These are phyloP conservation scores for Chitala chitala DNA, from an alignment of 2,113 vertebrate species.

Conservation along the genomic window DNA sequence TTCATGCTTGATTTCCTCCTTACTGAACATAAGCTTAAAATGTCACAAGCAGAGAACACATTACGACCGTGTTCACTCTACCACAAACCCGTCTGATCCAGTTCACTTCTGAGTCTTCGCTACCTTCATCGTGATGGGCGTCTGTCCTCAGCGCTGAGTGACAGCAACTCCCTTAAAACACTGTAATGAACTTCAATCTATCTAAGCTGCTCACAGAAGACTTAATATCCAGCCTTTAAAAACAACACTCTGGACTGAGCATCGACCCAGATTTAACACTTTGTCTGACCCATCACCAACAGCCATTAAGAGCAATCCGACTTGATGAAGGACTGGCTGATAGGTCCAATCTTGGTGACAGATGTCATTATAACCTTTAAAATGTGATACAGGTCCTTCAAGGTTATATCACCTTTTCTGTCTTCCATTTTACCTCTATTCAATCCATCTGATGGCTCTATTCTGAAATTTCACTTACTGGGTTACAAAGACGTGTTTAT, in stretches of 20 bases:
- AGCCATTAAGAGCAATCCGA: conserved; percentile 62
- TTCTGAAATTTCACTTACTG: conserved; percentile 37
- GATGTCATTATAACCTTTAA: conserved; percentile 67
- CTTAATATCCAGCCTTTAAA: conserved; percentile 27
- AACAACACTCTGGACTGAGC: conserved; percentile 45
- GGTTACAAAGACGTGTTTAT: conserved; percentile 24
- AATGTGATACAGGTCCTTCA: conserved; percentile 64
- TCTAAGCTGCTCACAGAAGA: conserved; percentile 25
- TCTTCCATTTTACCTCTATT: conserved; percentile 42
- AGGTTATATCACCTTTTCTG: conserved; percentile 61
- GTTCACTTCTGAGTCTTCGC: too few species aligned
- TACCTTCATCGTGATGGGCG: not conserved
- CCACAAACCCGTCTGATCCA: too few species aligned
- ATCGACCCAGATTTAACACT: conserved; percentile 48
- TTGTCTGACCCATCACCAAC: conserved; percentile 52
- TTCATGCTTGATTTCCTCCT: not conserved
- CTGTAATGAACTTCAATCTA: conserved; percentile 9
- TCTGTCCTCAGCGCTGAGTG: not conserved
- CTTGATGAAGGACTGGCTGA: conserved; percentile 60
- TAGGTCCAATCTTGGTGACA: conserved; percentile 63
- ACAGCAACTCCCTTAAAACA: not conserved
- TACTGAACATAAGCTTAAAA: too few species aligned
- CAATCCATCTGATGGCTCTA: conserved; percentile 45
- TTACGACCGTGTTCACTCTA: too few species aligned
- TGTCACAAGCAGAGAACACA: too few species aligned